These are phyloP conservation scores for Zaprionus camerounensis DNA, from an alignment of 1,140 invertebrate genomes.

Conservation along the genomic window DNA sequence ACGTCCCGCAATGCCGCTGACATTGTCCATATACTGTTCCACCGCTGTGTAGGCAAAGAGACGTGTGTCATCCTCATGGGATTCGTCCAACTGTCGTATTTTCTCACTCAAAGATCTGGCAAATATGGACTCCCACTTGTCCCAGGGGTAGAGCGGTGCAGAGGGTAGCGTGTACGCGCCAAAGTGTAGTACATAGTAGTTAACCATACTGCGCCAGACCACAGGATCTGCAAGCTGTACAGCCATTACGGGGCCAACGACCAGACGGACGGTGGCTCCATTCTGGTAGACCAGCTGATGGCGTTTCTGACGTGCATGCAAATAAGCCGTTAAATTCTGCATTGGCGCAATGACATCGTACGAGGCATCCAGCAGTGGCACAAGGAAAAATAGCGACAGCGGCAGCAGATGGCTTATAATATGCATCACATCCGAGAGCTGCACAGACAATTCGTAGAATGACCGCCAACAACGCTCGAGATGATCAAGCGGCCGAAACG, in stretches of 20 bases:
- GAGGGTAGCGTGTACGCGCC: slow-evolving; percentile 69
- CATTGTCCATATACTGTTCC: slow-evolving; percentile 73
- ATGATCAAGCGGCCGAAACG: not conserved
- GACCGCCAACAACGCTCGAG: slow-evolving; percentile 1
- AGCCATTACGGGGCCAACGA: slow-evolving; percentile 62
- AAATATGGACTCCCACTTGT: slow-evolving; percentile 77
- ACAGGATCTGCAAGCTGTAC: slow-evolving; percentile 67
- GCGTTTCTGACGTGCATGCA: slow-evolving; percentile 60
- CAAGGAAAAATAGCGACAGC: slow-evolving; percentile 15
- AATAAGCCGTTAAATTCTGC: slow-evolving; percentile 56
- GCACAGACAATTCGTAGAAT: slow-evolving; percentile 21
- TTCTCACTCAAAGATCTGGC: slow-evolving; percentile 58
- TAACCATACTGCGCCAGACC: slow-evolving; percentile 69
- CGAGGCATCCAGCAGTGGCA: slow-evolving; percentile 25
- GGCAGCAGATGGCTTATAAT: slow-evolving; percentile 20
- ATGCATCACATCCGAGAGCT: slow-evolving; percentile 27
- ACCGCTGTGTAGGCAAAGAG: slow-evolving; percentile 66
- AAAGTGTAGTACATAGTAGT: slow-evolving; percentile 65
- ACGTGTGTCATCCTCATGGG: slow-evolving; percentile 66
- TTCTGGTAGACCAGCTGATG: slow-evolving; percentile 59
- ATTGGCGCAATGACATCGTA: slow-evolving; percentile 43
- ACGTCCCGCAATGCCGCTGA: slow-evolving; percentile 30
- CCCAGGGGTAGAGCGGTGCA: slow-evolving; percentile 71
- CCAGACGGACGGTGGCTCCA: slow-evolving; percentile 60
- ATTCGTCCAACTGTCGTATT: slow-evolving; percentile 45